Evolutionary conservation across 2,113 vertebrate species (phyloP).

Genomic region (Murina feae): DNA sequence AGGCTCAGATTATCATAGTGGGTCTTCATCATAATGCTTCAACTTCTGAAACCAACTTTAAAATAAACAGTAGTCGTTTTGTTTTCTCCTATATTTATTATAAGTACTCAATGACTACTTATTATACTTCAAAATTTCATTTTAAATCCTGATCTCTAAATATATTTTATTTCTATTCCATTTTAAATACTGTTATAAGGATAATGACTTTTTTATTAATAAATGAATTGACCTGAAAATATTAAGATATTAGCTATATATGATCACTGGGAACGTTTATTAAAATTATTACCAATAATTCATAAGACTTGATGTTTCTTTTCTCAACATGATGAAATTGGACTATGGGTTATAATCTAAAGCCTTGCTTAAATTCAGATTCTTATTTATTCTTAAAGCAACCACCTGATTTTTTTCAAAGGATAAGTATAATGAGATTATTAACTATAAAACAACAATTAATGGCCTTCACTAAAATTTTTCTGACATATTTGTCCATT

Average conservation of each 20-base stretch:
- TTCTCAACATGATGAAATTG: neutral
- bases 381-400: slow-evolving; percentile 34
- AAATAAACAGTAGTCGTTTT: neutral
- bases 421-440: neutral
- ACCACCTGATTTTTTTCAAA: slow-evolving; percentile 26
- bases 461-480: slow-evolving; percentile 32
- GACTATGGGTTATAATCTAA: neutral
- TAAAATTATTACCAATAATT: neutral
- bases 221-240: neutral
- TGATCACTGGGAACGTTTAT: neutral
- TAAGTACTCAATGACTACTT: neutral
- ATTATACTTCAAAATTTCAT: neutral
- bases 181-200: neutral
- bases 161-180: neutral
- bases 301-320: neutral
- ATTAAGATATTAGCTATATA: neutral
- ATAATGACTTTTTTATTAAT: neutral
- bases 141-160: slow-evolving; percentile 3
- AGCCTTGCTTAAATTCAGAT: slow-evolving; percentile 13
- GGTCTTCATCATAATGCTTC: neutral
- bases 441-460: slow-evolving; percentile 52
- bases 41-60: neutral
- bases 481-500: slow-evolving; percentile 47
- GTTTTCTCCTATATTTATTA: neutral
- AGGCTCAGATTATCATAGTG: neutral